Conservation (phyloP, 1,140 invertebrate species). For the Lordiphosa collinella region DNA sequence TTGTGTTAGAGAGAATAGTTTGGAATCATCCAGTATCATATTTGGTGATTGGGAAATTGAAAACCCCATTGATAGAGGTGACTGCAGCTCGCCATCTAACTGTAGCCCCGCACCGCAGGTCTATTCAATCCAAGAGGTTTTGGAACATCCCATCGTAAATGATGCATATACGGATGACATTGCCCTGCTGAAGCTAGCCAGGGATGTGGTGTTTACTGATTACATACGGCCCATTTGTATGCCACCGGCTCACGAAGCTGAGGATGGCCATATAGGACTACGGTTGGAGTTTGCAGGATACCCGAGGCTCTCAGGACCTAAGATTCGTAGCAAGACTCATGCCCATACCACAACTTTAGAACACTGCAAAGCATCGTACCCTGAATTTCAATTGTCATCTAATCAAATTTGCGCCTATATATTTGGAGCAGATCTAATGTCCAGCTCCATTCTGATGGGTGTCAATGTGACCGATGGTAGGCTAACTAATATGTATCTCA, state of each 20-base stretch:
- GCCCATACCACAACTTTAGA: background rate
- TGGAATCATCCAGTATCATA: background rate
- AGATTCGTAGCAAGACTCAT: background rate
- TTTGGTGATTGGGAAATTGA: slow-evolving; percentile 2
- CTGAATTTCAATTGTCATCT: background rate
- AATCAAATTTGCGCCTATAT: background rate
- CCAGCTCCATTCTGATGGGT: background rate
- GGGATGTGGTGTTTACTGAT: background rate
- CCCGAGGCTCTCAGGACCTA: background rate
- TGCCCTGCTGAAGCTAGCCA: background rate
- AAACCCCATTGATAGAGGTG: background rate
- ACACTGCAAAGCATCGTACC: background rate
- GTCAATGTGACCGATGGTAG: background rate
- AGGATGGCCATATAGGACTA: background rate
- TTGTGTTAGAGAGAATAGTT: background rate
- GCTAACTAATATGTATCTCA: background rate
- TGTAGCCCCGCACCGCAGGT: background rate
- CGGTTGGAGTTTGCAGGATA: background rate
- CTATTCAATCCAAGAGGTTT: background rate
- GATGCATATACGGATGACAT: background rate
- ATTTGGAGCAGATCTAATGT: too few species aligned
- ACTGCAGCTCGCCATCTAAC: background rate
- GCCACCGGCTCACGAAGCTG: background rate
- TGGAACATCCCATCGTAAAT: background rate
- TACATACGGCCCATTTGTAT: slow-evolving; percentile 4